phyloP scores from a whole-genome alignment of 2,888 invertebrate species.

The Drosophila percnosoma region DNA sequence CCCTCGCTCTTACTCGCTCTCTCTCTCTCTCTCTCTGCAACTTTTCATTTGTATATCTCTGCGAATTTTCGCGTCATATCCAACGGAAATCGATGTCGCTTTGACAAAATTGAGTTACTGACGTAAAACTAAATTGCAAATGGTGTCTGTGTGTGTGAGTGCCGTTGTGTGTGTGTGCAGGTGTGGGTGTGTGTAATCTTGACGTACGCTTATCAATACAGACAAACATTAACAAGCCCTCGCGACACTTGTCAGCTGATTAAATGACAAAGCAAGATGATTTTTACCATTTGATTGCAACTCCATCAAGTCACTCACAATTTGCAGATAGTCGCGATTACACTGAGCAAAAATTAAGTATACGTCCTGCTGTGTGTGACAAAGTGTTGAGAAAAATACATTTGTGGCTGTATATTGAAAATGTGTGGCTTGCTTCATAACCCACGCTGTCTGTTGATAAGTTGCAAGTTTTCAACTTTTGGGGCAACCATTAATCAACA shows the following conservation, averaged over 20 bases:
- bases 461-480: not conserved
- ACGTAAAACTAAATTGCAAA: slow-evolving; percentile 50
- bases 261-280: slow-evolving; percentile 42
- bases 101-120: slow-evolving; percentile 65
- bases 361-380: not conserved
- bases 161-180: not conserved
- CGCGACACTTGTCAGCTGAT: slow-evolving; percentile 54
- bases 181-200: slow-evolving; percentile 46
- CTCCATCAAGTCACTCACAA: slow-evolving; percentile 3
- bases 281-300: slow-evolving; percentile 35
- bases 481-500: not conserved
- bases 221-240: slow-evolving; percentile 27
- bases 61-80: slow-evolving; percentile 53
- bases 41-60: slow-evolving; percentile 30
- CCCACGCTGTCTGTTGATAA: not conserved
- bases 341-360: slow-evolving; percentile 6
- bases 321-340: not conserved
- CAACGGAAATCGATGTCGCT: slow-evolving; percentile 74
- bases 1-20: not conserved
- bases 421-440: not conserved
- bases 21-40: slow-evolving; percentile 16
- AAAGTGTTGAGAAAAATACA: not conserved
- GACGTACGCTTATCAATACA: slow-evolving; percentile 55
- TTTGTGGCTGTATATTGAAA: not conserved
- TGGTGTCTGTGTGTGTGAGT: not conserved